Conservation (phyloP, 1,140 invertebrate species). For the Chrysomallon squamiferum region DNA sequence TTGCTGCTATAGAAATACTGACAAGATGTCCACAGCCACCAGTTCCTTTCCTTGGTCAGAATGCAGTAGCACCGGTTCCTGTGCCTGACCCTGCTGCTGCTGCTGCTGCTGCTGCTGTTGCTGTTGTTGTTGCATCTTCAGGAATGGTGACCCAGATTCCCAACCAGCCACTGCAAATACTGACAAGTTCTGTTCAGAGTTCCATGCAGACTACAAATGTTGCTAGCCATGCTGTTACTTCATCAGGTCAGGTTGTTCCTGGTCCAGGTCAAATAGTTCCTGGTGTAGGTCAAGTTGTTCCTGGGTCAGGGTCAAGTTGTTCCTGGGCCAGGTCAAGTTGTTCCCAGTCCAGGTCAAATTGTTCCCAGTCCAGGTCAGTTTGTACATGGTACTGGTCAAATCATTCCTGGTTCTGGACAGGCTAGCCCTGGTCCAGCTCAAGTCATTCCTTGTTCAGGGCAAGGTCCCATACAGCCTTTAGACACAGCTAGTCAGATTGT, state of each 20-base stretch:
- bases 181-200: too few species aligned
- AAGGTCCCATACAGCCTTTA: too few species aligned
- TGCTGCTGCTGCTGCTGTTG: slow-evolving; percentile 60
- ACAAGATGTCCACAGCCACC: slow-evolving; percentile 67
- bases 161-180: neutral
- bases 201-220: neutral
- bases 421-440: too few species aligned
- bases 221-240: neutral
- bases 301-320: too few species aligned
- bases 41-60: slow-evolving; percentile 65
- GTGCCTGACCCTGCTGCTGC: slow-evolving; percentile 61
- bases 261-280: neutral
- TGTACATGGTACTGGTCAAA: too few species aligned
- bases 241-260: neutral
- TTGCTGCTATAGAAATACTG: slow-evolving; percentile 66
- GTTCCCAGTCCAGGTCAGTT: too few species aligned
- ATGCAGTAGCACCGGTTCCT: neutral
- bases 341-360: too few species aligned
- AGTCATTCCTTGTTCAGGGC: too few species aligned
- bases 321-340: too few species aligned
- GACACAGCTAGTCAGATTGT: too few species aligned
- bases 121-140: neutral
- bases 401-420: too few species aligned
- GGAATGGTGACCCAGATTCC: neutral
- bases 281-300: neutral